Base-by-base conservation (phyloP, 2,888 invertebrate species). In the Aporophyla nigra region DNA sequence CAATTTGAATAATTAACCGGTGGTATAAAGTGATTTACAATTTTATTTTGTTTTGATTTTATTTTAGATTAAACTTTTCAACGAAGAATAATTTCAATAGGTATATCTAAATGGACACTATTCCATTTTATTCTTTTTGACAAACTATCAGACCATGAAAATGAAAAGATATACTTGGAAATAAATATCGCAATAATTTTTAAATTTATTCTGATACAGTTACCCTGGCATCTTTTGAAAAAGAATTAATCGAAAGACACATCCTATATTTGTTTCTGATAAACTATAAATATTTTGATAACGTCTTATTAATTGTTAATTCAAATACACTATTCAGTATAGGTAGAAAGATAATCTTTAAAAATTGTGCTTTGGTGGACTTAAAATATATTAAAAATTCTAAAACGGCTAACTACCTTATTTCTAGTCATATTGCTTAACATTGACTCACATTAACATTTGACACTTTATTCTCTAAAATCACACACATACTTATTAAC, bases 391-490 rank as follows among this genome's bases (percentile, higher is more conserved):
- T 53, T 24, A 56, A 58, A 85, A 79, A 53, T 16, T 68, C 70
- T 78, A 80, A 67, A 33, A 83, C 53, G 46, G 33, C 54, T 54
- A 76, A 54, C 62, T 67, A 77, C 54, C 71, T 78, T 66, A 84
- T 21, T 24, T 71, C 76, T 85, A 85, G 51, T 84, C 80, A 78
- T 94, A 94, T 94, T 94, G 93, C 93, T 93, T 91, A 88, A 87
- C 88, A 89, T 91, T 92, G 91, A 93, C 92, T 93, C 92, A 93
- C 92, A 92, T 92, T 92, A 80, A 84, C 79, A 84, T 91, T 91
- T 91, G 90, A 91, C 87, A 91, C 88, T 76, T 72, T 78, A 76
- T 76, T 80, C 63, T 78, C 27, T 78, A 66, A 54, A 67, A 61
- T 66, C 66, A 24, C 75, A 63, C 68, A 56, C 71, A 63, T 63